Evolutionary conservation across 2,888 invertebrate species (phyloP), one percentile per base, ranked within the genome.

Genomic region (Caenorhabditis macrosperma): DNA sequence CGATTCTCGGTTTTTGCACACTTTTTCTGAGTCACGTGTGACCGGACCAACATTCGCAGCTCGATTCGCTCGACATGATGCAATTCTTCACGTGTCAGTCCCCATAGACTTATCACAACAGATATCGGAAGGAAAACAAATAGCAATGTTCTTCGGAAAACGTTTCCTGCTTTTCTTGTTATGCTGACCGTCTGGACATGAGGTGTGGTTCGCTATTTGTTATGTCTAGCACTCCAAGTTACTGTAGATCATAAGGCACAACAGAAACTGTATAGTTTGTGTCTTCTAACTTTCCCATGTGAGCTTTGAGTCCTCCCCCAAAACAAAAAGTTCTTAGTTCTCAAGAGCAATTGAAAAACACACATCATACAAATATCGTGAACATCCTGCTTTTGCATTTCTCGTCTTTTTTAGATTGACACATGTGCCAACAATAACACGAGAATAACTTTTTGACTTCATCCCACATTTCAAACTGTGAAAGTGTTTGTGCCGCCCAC

Each of bases 91-190:
- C 63, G 72, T 72, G 63, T 55, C 55, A 22, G 38, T 50, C 41
- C 41, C 48, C 54, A 33, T 57, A 38, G 54, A 48, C 17, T 30
- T 44, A 46, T 52, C 54, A 72, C 54, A 52, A 64, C 44, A 44
- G 63, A 72, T 72, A 63, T 63, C 55, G 48, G 48, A 71, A 61
- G 52, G 55, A 55, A 61, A 63, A 41, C 41, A 63, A 63, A 71
- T 46, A n/a, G 26, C 54, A 52, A 54, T 48, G 55, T 63, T 69
- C 55, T 72, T 72, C 28, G 50, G 28, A 48, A 44, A 54, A 41
- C 20, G n/a, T 63, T 55, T 54, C 24, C 46, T 22, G 41, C 38
- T 52, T 60, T 60, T 54, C 57, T 28, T 55, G 63, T 64, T 72
- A 33, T 55, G 55, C 28, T 20, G 26, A 50, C 59, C 48, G 55